phyloP scores from a whole-genome alignment of 2,113 vertebrate species.

The Lepisosteus oculatus region DNA sequence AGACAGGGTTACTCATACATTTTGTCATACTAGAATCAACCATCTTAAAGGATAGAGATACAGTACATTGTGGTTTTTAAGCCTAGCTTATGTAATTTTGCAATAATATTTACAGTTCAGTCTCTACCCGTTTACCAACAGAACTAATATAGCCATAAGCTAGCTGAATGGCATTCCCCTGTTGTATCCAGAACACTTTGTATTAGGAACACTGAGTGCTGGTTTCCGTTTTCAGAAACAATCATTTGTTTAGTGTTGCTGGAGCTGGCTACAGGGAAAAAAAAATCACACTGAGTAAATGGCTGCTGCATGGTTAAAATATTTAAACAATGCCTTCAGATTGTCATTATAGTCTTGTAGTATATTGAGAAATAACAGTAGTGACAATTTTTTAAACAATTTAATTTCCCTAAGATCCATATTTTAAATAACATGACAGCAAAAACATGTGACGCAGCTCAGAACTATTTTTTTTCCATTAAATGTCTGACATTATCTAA shows the following conservation, averaged over 20 bases:
- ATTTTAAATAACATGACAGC: neutral
- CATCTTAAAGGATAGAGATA: no score
- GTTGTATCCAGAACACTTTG: constrained; percentile 30
- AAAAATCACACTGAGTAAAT: constrained; percentile 62
- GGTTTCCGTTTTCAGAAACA: constrained; percentile 47
- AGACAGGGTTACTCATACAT: no score
- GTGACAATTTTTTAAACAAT: neutral
- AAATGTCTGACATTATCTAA: neutral
- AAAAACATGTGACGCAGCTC: no score
- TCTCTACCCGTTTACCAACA: constrained; percentile 22
- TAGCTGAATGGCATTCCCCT: constrained; percentile 12
- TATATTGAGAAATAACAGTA: neutral
- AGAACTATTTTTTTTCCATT: no score
- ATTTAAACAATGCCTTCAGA: constrained; percentile 29
- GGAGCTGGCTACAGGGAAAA: constrained; percentile 49
- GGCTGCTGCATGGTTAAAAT: constrained; percentile 34
- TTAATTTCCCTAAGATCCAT: neutral
- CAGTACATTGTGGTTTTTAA: no score
- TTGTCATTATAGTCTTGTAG: neutral
- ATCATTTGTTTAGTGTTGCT: constrained; percentile 50
- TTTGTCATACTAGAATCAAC: no score
- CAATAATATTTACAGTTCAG: no score
- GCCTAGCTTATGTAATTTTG: no score
- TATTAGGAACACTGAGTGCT: constrained; percentile 32
- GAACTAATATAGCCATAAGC: constrained; percentile 13